Evolutionary conservation across 2,113 vertebrate genomes (phyloP).

Genomic region (Nipponia nippon): DNA sequence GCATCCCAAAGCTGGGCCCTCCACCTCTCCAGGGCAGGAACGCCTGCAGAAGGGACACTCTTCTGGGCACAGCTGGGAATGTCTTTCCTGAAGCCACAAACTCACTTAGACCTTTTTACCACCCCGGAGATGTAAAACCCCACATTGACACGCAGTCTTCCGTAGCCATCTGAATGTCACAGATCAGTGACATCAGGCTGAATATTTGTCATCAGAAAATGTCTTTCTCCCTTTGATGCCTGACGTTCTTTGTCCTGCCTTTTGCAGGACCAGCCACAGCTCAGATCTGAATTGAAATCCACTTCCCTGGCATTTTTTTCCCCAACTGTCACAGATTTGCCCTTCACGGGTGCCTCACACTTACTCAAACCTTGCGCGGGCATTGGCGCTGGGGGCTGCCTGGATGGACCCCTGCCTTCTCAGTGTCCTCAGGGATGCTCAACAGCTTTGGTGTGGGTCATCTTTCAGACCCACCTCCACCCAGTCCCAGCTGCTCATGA

Average conservation of each 20-base stretch:
- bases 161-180: background rate
- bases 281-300: background rate
- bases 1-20: background rate
- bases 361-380: background rate
- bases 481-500: background rate
- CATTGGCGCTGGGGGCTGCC: background rate
- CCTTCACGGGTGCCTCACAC: background rate
- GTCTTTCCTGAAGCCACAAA: background rate
- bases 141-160: background rate
- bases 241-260: background rate
- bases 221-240: background rate
- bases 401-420: background rate
- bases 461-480: accelerated
- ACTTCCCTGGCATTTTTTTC: background rate
- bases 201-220: background rate
- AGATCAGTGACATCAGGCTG: background rate
- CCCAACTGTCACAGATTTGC: background rate
- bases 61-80: background rate
- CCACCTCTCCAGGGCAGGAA: background rate
- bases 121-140: background rate
- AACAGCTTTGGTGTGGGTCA: background rate
- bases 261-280: background rate
- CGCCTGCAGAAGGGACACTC: background rate
- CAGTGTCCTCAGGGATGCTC: background rate
- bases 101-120: background rate